Evolutionary conservation across 2,113 vertebrate genomes (phyloP).

Genomic region (Thymallus thymallus): DNA sequence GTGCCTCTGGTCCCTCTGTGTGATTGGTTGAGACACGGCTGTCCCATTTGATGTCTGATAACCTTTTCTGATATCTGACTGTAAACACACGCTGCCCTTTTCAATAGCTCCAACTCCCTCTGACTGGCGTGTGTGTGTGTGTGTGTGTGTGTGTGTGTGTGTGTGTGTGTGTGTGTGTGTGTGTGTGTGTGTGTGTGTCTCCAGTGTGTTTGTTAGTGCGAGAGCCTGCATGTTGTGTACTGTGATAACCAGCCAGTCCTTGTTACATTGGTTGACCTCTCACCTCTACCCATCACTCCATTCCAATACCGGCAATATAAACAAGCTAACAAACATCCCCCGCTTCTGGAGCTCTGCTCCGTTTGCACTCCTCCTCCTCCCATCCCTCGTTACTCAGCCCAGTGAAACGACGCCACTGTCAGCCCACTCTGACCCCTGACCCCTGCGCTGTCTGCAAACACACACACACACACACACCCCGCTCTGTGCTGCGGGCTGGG

Average conservation of each 20-base stretch:
- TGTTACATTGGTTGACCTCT: conserved; percentile 35
- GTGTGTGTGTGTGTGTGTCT: background rate
- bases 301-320: conserved; percentile 18
- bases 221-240: background rate
- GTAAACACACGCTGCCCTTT: conserved; percentile 74
- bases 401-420: conserved; percentile 42
- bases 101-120: conserved; percentile 54
- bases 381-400: conserved; percentile 43
- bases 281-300: conserved; percentile 23
- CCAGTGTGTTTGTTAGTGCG: conserved; percentile 3
- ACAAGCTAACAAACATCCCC: conserved; percentile 15
- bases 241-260: conserved; percentile 24
- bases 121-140: no score
- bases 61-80: conserved; percentile 73
- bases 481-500: conserved; percentile 41
- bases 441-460: conserved; percentile 44
- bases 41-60: conserved; percentile 72
- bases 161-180: conserved; percentile 12
- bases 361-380: conserved; percentile 20
- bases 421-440: conserved; percentile 48
- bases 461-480: background rate
- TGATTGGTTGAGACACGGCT: conserved; percentile 65
- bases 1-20: conserved; percentile 21
- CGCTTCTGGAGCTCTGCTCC: conserved; percentile 31
- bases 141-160: no score